These are phyloP conservation scores for Rhinophrynus dorsalis DNA, from an alignment of 2,797 vertebrate genomes.

Conservation along the genomic window DNA sequence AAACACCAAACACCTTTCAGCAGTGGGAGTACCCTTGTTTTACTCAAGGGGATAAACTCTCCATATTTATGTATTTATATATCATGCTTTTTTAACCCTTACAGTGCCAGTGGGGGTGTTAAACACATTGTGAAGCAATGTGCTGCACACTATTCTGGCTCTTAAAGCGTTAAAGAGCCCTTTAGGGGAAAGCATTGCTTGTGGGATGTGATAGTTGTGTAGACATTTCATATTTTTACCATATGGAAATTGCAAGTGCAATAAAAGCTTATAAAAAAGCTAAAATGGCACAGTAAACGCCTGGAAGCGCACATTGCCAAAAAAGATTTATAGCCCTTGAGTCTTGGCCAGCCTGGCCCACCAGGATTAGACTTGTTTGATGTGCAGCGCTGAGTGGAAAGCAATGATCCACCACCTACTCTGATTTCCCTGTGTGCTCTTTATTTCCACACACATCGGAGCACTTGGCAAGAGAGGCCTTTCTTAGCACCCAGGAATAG, in stretches of 20 bases:
- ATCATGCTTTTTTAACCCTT: too few relatives aligned
- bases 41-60: too few relatives aligned
- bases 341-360: conserved; percentile 58
- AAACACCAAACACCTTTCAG: too few relatives aligned
- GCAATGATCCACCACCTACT: conserved; percentile 37
- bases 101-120: too few relatives aligned
- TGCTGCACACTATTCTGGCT: too few relatives aligned
- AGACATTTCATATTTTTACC: conserved; percentile 61
- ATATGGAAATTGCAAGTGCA: conserved; percentile 52
- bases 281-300: conserved; percentile 66
- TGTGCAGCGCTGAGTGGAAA: conserved; percentile 50
- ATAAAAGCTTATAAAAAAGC: conserved; percentile 62
- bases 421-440: conserved; percentile 21
- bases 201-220: background rate
- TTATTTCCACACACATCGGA: conserved; percentile 56
- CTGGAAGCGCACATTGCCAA: conserved; percentile 57
- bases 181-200: too few relatives aligned
- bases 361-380: conserved; percentile 59
- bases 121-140: too few relatives aligned
- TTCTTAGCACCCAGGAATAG: conserved; percentile 45
- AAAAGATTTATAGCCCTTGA: conserved; percentile 59
- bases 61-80: too few relatives aligned
- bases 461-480: conserved; percentile 49
- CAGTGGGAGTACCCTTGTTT: too few relatives aligned
- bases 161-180: too few relatives aligned